Conservation (phyloP, 2,888 invertebrate genomes). For the Chrysolina americana region DNA sequence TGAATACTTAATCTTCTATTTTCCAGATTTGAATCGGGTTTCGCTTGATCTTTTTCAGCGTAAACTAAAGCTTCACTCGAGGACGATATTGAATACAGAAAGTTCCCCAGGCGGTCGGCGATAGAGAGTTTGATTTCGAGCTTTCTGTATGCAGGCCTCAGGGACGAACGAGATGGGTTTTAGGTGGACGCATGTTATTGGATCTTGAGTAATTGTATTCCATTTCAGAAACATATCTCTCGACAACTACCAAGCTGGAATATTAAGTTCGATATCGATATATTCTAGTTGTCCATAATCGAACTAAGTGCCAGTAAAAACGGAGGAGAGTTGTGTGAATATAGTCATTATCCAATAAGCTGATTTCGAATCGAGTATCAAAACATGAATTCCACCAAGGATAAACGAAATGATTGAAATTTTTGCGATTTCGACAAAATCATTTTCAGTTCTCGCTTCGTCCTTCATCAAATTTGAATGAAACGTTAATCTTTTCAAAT, state of each 20-base stretch:
- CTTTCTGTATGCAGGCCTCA: constrained; percentile 47
- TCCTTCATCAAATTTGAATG: no score
- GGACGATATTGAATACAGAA: constrained; percentile 49
- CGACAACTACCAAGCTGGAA: background rate
- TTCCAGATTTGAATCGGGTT: constrained; percentile 59
- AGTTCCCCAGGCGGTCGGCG: constrained; percentile 29
- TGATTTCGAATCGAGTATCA: no score
- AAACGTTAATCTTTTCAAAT: no score
- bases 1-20: constrained; percentile 61
- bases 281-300: background rate
- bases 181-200: constrained; percentile 18
- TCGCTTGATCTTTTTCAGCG: constrained; percentile 56
- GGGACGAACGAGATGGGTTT: constrained; percentile 35
- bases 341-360: no score
- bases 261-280: background rate
- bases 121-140: constrained; percentile 39
- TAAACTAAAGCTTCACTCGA: constrained; percentile 49
- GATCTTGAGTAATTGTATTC: constrained; percentile 1
- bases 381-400: no score
- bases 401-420: no score
- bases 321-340: no score
- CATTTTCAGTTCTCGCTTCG: no score
- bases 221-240: constrained; percentile 2
- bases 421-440: no score
- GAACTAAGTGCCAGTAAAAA: no score